These are phyloP conservation scores for Oryzias dopingdopingensis DNA, from an alignment of 2,797 vertebrate species.

Conservation along the genomic window DNA sequence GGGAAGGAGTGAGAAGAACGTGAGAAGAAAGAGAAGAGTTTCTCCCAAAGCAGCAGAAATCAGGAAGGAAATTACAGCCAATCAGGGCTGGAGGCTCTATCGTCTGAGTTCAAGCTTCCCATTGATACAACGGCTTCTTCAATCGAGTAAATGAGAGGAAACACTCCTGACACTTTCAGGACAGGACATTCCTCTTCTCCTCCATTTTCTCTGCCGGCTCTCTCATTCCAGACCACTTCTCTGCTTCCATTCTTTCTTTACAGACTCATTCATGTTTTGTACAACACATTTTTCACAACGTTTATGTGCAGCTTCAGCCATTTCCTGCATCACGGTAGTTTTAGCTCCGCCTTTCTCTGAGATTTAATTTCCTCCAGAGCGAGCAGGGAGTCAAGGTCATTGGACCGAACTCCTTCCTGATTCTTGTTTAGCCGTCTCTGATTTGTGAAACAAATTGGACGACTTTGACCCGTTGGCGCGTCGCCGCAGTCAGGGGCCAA, in stretches of 20 bases:
- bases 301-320: background rate
- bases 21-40: slow-evolving; percentile 32
- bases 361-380: background rate
- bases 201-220: slow-evolving; percentile 15
- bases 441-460: slow-evolving; percentile 38
- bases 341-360: background rate
- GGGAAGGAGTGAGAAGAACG: slow-evolving; percentile 1
- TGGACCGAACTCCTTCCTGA: background rate
- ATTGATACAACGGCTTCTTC: slow-evolving; percentile 64
- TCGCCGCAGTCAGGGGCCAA: slow-evolving; percentile 13
- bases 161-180: slow-evolving; percentile 63
- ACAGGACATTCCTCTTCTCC: slow-evolving; percentile 47
- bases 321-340: background rate
- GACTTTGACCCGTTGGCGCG: slow-evolving; percentile 15
- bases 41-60: slow-evolving; percentile 65
- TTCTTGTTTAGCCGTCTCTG: slow-evolving; percentile 37
- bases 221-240: slow-evolving; percentile 10
- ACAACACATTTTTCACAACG: background rate
- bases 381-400: slow-evolving; percentile 24
- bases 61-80: slow-evolving; percentile 67
- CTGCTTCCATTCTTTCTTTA: slow-evolving; percentile 2
- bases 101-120: slow-evolving; percentile 56
- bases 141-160: slow-evolving; percentile 48
- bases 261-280: slow-evolving; percentile 3
- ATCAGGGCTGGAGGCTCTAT: slow-evolving; percentile 59